Base-by-base conservation (phyloP, 1,140 invertebrate species). In the Zaprionus capensis region DNA sequence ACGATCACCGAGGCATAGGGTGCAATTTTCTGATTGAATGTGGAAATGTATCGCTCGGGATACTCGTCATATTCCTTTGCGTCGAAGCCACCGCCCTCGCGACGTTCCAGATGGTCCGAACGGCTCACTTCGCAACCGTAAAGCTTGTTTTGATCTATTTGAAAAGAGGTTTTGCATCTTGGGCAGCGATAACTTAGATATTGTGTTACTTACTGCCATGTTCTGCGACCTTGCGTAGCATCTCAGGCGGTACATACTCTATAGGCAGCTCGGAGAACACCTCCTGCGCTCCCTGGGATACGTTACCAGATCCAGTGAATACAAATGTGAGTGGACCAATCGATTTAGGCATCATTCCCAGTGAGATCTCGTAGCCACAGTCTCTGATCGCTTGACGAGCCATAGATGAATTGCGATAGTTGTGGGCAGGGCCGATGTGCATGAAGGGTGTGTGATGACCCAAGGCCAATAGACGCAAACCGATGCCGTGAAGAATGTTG, bases 381-480 rank as follows among this genome's bases (percentile, higher is more conserved):
- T 99, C 99, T 56, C 99, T 93, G 14, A 99, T 97, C 0, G 98
- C 98, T 93, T 99, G 99, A 28, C 97, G 95, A 0, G 99, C 99
- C 97, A 99, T 99, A 70, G 98, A 98, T 0, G 97, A 99, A 92
- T 98, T 99, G 22, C 98, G 94, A 93, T 99, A 99, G 93, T 99
- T 99, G 88, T 99, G 99, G 0, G 99, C 98, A 15, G 98, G 97
- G 7, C 99, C 99, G 76, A 99, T 98, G 91, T 99, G 98, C 98
- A 99, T 99, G 91, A 99, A 99, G 1, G 99, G 99, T 0, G 99
- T 99, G 91, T 99, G 99, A 93, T 99, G 99, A 2, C 99, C 99
- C 4, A 99, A 92, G 0, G 99, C 99, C 36, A 99, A 92, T 0
- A 99, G 94, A 51, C 99, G 94, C 1, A 99, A 94, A 4, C 99